phyloP scores from a whole-genome alignment of 37 sponge, comb jelly and placozoan genomes.

The Axinella damicornis region DNA sequence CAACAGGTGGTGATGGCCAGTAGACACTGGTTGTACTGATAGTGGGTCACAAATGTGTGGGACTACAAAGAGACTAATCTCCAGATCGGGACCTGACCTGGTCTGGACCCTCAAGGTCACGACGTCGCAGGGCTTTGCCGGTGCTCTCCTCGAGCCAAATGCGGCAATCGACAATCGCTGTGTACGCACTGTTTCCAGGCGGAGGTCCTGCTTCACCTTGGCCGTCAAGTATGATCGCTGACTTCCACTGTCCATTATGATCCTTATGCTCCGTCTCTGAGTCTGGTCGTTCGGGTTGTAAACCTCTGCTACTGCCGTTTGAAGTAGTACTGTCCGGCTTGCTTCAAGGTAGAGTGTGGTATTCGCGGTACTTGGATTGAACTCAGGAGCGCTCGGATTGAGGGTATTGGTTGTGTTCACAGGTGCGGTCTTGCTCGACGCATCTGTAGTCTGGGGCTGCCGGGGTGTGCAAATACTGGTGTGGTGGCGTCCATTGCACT shows the following conservation, averaged over 20 bases:
- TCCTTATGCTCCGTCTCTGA: background rate
- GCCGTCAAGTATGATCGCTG: conserved; percentile 44
- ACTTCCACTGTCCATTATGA: conserved; percentile 24
- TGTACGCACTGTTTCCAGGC: background rate
- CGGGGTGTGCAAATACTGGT: conserved; percentile 42
- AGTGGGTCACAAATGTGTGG: conserved; percentile 45
- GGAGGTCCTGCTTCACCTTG: conserved; percentile 3
- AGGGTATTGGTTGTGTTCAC: background rate
- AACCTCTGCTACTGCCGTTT: conserved; percentile 25
- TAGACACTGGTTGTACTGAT: background rate
- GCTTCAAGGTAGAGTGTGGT: background rate
- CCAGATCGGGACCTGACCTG: background rate
- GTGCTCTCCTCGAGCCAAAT: conserved; percentile 33
- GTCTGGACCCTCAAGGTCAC: conserved; percentile 1
- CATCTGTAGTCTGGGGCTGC: no score
- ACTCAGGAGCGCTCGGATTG: conserved; percentile 19
- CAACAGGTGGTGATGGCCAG: background rate
- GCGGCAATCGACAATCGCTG: conserved; percentile 16
- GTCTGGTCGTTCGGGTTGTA: background rate
- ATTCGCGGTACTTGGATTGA: background rate
- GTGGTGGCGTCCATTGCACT: conserved; percentile 39
- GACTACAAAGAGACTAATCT: background rate
- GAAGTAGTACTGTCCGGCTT: background rate
- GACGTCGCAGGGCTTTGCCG: conserved; percentile 10
- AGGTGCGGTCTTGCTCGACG: no score